Percentiles rank a stretch among this genome's conserved stretches.
These are phyloP conservation scores for Molossus alvarezi DNA, from an alignment of 2,797 vertebrate genomes.

Conservation along the genomic window DNA sequence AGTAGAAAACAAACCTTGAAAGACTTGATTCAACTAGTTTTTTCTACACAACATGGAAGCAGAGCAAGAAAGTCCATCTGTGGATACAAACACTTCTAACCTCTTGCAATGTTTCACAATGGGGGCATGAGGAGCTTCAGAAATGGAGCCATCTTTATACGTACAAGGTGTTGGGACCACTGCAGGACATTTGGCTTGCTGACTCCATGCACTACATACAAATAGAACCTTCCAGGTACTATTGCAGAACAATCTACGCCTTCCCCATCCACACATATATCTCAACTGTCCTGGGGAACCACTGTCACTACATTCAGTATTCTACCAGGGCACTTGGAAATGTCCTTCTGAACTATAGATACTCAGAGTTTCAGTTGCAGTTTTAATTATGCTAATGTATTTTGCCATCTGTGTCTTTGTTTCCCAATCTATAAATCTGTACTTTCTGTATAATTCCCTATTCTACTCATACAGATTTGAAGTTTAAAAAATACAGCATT, in stretches of 20 bases:
- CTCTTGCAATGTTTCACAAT: background rate
- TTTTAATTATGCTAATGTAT: background rate
- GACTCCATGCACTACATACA: background rate
- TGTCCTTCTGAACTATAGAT: background rate
- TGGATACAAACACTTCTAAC: background rate
- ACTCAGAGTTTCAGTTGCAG: background rate
- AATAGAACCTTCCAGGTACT: background rate
- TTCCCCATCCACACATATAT: background rate
- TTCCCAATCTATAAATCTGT: background rate
- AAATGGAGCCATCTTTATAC: background rate
- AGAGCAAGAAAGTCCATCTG: background rate
- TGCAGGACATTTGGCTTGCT: background rate
- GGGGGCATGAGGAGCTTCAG: rapidly evolving
- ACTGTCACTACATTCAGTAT: background rate
- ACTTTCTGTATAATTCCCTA: background rate
- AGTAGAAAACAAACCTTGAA: background rate
- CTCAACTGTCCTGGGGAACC: background rate
- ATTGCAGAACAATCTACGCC: background rate
- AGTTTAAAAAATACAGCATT: background rate
- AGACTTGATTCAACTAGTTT: background rate
- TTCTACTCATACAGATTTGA: background rate
- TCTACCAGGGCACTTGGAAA: background rate
- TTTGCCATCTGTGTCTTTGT: background rate
- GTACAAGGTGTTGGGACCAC: background rate
- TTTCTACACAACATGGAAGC: background rate